A percentile compares a stretch with the other conserved stretches of the same genome.
Evolutionary conservation across 2,888 invertebrate species (phyloP).

Genomic region (Nasonovia ribisnigri): DNA sequence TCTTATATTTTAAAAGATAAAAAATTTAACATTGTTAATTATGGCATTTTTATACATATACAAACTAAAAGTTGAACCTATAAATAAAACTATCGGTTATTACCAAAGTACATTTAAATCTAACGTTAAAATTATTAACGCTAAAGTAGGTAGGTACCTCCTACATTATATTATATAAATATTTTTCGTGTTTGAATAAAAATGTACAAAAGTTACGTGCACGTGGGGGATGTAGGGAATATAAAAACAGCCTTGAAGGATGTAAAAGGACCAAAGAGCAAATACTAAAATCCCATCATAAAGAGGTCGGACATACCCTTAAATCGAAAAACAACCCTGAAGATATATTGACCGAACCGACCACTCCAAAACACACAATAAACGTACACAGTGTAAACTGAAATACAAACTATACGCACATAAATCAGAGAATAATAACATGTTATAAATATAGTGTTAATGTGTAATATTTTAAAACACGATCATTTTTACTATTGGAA

Average conservation of each 20-base stretch:
- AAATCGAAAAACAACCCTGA: slow-evolving; percentile 49
- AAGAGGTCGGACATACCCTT: slow-evolving; percentile 46
- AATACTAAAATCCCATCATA: slow-evolving; percentile 50
- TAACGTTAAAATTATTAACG: not conserved
- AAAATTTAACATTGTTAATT: not conserved
- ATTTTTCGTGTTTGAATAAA: not conserved
- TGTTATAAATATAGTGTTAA: not conserved
- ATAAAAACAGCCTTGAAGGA: slow-evolving; percentile 17
- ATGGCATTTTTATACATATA: not conserved
- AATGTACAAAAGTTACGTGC: not conserved
- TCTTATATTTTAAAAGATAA: not conserved
- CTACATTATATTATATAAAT: not conserved
- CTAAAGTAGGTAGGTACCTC: not conserved
- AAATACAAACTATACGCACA: not conserved
- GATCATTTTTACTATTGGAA: not conserved
- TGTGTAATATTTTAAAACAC: not conserved
- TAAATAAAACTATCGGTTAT: not conserved
- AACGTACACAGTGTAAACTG: slow-evolving; percentile 19
- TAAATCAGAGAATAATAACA: slow-evolving; percentile 28
- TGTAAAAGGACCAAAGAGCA: slow-evolving; percentile 19
- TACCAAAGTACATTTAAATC: not conserved
- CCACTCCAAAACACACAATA: slow-evolving; percentile 60
- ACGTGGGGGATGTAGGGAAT: not conserved
- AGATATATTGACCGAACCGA: slow-evolving; percentile 55
- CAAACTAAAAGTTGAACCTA: not conserved